Percentiles rank a stretch among this genome's conserved stretches.
These are phyloP conservation scores for Epirrhoe tristata DNA, from an alignment of 2,888 invertebrate genomes.

Conservation along the genomic window DNA sequence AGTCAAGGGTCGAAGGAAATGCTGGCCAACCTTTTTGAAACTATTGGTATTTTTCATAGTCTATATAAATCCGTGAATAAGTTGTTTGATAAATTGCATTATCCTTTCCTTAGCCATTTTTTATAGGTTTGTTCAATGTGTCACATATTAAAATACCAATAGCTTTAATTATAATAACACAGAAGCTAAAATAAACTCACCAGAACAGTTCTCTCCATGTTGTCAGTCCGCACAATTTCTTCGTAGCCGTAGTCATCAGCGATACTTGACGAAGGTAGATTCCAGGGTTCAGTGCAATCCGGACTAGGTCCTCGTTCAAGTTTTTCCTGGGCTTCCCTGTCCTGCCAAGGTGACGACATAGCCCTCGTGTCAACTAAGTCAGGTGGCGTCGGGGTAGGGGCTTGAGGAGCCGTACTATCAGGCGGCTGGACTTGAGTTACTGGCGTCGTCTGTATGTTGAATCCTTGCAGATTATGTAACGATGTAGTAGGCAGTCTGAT, in stretches of 20 bases:
- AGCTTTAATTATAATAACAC: constrained; percentile 24
- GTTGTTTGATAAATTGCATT: background rate
- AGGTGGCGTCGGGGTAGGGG: constrained; percentile 67
- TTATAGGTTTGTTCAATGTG: background rate
- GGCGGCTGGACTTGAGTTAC: constrained; percentile 66
- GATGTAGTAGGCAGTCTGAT: constrained; percentile 77
- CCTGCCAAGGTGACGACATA: constrained; percentile 72
- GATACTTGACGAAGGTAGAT: constrained; percentile 60
- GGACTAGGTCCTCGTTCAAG: constrained; percentile 72
- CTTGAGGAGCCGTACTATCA: constrained; percentile 68
- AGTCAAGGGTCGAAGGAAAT: constrained; percentile 10
- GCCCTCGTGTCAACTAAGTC: constrained; percentile 73
- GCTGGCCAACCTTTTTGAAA: constrained; percentile 43
- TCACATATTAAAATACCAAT: constrained; percentile 26
- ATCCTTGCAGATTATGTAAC: constrained; percentile 76
- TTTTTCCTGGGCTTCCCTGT: constrained; percentile 65
- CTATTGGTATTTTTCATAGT: constrained; percentile 41
- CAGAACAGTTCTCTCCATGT: constrained; percentile 77
- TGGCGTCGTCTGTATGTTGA: constrained; percentile 63
- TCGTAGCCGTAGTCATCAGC: constrained; percentile 76
- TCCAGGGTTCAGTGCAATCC: constrained; percentile 76
- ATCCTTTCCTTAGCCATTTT: background rate
- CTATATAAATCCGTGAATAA: background rate
- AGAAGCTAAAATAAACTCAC: constrained; percentile 61
- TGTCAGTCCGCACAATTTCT: constrained; percentile 73